Percentiles rank a stretch among this genome's conserved stretches.
Conservation (phyloP, 2,797 vertebrate species). For the Sparus aurata region DNA sequence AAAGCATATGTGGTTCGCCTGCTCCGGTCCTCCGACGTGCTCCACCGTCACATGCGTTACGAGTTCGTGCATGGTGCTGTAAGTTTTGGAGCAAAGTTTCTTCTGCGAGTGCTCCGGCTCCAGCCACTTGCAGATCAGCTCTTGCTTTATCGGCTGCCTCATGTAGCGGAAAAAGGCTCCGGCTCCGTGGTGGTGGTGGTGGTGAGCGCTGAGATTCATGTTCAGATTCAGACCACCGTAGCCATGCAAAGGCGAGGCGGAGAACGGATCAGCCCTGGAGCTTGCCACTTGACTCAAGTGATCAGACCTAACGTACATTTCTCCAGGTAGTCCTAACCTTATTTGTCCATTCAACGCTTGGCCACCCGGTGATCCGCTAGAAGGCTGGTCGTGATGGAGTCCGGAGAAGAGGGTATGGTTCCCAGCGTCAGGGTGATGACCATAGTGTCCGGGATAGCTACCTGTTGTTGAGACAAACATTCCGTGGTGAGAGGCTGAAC, state of each 20-base stretch:
- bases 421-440: conserved; percentile 93
- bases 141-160: conserved; percentile 98
- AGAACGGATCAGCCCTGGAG: conserved; percentile 95
- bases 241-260: conserved; percentile 92
- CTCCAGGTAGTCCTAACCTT: conserved; percentile 98
- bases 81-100: conserved; percentile 96
- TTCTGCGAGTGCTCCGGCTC: conserved; percentile 91
- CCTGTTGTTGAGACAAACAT: conserved; percentile 99
- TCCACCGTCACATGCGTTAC: conserved; percentile 97
- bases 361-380: conserved; percentile 94
- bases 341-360: conserved; percentile 96
- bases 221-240: conserved; percentile 96
- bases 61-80: conserved; percentile 97
- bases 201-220: conserved; percentile 92
- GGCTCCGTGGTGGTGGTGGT: conserved; percentile 89
- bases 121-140: conserved; percentile 98
- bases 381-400: conserved; percentile 94
- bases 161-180: conserved; percentile 98
- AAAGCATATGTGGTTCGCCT: conserved; percentile 95
- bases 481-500: conserved; percentile 94
- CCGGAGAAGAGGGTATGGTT: conserved; percentile 93
- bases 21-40: conserved; percentile 97
- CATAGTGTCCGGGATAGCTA: conserved; percentile 96
- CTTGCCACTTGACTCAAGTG: conserved; percentile 94
- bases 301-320: conserved; percentile 97